These are phyloP conservation scores for Drosophila kepulauana DNA, from an alignment of 1,140 invertebrate species.

Conservation along the genomic window DNA sequence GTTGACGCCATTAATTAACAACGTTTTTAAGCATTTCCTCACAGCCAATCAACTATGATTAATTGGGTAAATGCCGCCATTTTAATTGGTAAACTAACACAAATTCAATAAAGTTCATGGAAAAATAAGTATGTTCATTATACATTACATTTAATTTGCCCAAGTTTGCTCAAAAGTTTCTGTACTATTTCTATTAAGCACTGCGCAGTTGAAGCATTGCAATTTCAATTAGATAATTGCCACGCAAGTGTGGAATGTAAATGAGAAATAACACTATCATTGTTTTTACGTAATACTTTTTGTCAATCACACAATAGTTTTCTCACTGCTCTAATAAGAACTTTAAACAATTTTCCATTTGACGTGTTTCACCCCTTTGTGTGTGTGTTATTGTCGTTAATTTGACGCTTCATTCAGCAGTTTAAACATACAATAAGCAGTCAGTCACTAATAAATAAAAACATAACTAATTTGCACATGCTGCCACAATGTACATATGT, in stretches of 20 bases:
- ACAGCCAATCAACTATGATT: too few relatives aligned
- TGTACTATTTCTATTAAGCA: background rate
- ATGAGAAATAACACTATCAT: background rate
- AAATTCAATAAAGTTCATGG: too few relatives aligned
- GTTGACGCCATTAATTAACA: too few relatives aligned
- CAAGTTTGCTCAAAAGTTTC: too few relatives aligned
- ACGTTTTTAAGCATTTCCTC: too few relatives aligned
- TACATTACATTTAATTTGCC: background rate
- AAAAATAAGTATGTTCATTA: background rate
- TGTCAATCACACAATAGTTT: background rate
- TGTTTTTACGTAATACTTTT: background rate
- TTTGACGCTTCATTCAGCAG: constrained; percentile 15
- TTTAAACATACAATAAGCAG: constrained; percentile 16
- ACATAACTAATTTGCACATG: constrained; percentile 24
- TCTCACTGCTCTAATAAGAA: background rate
- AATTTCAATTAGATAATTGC: constrained; percentile 1
- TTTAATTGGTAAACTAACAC: too few relatives aligned
- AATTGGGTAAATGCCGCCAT: too few relatives aligned
- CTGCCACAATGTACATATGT: background rate
- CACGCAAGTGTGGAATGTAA: background rate
- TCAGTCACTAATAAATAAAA: constrained; percentile 4
- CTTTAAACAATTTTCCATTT: background rate
- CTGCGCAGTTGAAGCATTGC: background rate
- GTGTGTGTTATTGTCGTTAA: background rate
- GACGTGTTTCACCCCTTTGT: background rate